phyloP scores from a whole-genome alignment of 2,797 vertebrate species.

The Darevskia mixta region DNA sequence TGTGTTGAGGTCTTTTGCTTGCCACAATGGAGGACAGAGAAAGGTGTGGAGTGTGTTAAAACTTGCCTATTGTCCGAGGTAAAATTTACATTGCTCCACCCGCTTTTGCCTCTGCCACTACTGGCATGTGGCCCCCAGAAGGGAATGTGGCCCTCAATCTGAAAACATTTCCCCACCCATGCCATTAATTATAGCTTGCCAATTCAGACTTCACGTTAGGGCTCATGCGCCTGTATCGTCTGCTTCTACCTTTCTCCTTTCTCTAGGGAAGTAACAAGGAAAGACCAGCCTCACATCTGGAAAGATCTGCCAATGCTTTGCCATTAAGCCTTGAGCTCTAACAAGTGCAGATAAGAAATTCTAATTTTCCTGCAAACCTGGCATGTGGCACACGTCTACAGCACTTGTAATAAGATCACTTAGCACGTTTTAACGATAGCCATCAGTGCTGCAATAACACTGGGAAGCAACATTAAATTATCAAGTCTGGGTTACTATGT shows the following conservation, averaged over 20 bases:
- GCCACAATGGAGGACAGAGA: no score
- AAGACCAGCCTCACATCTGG: slow-evolving; percentile 58
- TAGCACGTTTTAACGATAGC: slow-evolving; percentile 41
- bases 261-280: slow-evolving; percentile 59
- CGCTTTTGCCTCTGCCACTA: no score
- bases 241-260: slow-evolving; percentile 38
- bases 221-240: not conserved
- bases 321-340: slow-evolving; percentile 37
- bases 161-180: no score
- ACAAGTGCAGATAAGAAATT: not conserved
- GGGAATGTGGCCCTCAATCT: no score
- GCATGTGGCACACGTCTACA: slow-evolving; percentile 47
- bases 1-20: no score
- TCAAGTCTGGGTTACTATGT: slow-evolving; percentile 76
- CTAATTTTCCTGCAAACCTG: slow-evolving; percentile 29
- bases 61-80: no score
- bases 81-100: no score
- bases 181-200: no score
- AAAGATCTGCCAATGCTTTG: slow-evolving; percentile 52
- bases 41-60: no score
- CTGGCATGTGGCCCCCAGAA: no score
- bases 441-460: slow-evolving; percentile 60
- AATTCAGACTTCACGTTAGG: no score
- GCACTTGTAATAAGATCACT: slow-evolving; percentile 48
- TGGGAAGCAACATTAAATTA: slow-evolving; percentile 74